phyloP scores from a whole-genome alignment of 1,140 invertebrate genomes.

The Pseudachorutes palmiensis region DNA sequence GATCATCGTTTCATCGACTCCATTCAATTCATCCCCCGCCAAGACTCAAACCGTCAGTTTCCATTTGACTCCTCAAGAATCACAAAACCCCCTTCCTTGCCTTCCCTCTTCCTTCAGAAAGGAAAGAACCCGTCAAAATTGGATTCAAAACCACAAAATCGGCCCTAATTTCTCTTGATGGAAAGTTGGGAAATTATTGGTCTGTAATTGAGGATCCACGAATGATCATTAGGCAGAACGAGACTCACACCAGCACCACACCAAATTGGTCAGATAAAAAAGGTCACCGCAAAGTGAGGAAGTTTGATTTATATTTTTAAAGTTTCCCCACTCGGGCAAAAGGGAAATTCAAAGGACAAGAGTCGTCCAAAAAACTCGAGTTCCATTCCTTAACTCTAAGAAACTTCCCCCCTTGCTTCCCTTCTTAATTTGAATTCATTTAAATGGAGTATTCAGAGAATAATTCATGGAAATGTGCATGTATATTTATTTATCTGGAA shows the following conservation, averaged over 20 bases:
- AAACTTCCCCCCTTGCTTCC: not conserved
- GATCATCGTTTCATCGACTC: not conserved
- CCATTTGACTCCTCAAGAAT: conserved; percentile 11
- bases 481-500: not conserved
- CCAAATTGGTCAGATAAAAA: not conserved
- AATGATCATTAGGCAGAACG: not conserved
- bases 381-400: not conserved
- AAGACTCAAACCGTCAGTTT: conserved; percentile 2
- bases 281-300: not conserved
- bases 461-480: not conserved
- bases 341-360: too few relatives aligned
- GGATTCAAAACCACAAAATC: not conserved
- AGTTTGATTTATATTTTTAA: not conserved
- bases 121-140: not conserved
- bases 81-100: not conserved
- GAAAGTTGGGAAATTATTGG: too few relatives aligned
- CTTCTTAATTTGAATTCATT: not conserved
- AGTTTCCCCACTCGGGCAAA: too few relatives aligned
- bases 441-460: not conserved
- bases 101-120: not conserved
- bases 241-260: not conserved
- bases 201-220: too few relatives aligned
- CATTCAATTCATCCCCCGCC: not conserved
- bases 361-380: not conserved
- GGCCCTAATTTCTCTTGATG: too few relatives aligned